These are phyloP conservation scores for Chydorus sphaericus DNA, from an alignment of 2,888 invertebrate species.

Conservation along the genomic window DNA sequence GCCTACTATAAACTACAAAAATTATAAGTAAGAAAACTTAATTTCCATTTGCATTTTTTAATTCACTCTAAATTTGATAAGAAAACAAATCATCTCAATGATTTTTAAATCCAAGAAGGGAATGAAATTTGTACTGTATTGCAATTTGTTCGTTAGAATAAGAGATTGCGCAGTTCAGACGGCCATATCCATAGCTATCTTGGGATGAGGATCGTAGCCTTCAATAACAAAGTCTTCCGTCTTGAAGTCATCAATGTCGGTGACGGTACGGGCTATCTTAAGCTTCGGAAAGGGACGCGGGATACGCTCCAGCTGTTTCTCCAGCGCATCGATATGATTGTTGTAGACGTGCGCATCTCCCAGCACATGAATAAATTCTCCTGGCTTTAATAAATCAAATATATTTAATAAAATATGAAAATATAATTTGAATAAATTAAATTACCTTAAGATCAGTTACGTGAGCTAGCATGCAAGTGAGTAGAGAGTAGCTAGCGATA, in stretches of 20 bases:
- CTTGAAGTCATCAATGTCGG: slow-evolving; percentile 68
- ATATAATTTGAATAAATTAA: not conserved
- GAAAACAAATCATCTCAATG: no score
- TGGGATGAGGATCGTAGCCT: slow-evolving; percentile 73
- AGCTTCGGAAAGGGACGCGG: slow-evolving; percentile 74
- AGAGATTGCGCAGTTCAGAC: slow-evolving; percentile 35
- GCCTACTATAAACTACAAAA: no score
- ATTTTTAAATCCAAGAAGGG: no score
- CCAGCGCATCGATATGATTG: slow-evolving; percentile 72
- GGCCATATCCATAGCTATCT: slow-evolving; percentile 87
- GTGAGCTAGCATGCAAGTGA: slow-evolving; percentile 92
- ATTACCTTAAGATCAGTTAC: slow-evolving; percentile 70
- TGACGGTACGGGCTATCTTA: slow-evolving; percentile 53
- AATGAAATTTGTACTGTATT: no score
- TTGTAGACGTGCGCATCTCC: slow-evolving; percentile 91
- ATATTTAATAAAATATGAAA: not conserved
- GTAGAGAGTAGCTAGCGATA: slow-evolving; percentile 86
- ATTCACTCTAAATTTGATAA: no score
- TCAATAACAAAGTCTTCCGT: slow-evolving; percentile 70
- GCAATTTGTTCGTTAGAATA: no score
- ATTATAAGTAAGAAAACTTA: no score
- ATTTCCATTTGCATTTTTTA: no score
- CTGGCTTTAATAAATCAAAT: slow-evolving; percentile 41
- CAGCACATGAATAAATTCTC: slow-evolving; percentile 84
- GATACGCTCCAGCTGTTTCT: slow-evolving; percentile 58